Base-by-base conservation (phyloP, 2,113 vertebrate genomes). In the Bungarus multicinctus region DNA sequence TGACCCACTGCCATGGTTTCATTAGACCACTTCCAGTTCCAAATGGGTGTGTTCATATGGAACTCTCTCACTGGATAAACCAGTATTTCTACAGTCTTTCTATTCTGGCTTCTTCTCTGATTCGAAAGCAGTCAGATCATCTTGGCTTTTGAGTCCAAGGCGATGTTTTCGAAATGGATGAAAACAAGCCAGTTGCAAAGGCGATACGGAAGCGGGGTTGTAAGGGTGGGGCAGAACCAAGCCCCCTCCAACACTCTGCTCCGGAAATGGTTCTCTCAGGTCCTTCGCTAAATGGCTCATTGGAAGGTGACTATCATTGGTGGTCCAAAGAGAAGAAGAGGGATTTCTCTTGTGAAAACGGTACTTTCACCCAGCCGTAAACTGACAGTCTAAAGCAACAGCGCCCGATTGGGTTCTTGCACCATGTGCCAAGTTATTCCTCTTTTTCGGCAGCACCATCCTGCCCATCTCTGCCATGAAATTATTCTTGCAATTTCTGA, bases 1-100 rank as follows among this genome's bases (percentile, higher is more conserved):
- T 53, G 81, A 64, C 90, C 87, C 92, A 94, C 93, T 93, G 93
- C 88, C 9, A 92, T 89, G 85, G 86, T 94, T 94, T 93, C 0
- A 58, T 89, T 93, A 93, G 93, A 95, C 93, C 90, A 91, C 92
- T 92, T 93, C 94, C 94, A 94, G 92, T 89, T 64, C 64, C 47
- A 54, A 95, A 91, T 93, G 95, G 94, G 74, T 92, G 93, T 89
- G 86, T 43, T 89, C 89, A 81, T 54, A 88, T 94, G 95, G 95
- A 95, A 92, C 92, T 89, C 89, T 89, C 54, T 3, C 43, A 86
- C 69, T 85, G 93, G 93, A 52, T 92, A 39, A 87, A 88, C 85
- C 57, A 50, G 11, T 90, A 12, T n/a, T 93, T 90, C 88, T 94
- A 87, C 94, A 50, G 11, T 12, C 95, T 94, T 85, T 92, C 52